Percentiles rank a stretch among this genome's conserved stretches.
Evolutionary conservation across 2,113 vertebrate species (phyloP).

Genomic region (Ceratotherium simum): DNA sequence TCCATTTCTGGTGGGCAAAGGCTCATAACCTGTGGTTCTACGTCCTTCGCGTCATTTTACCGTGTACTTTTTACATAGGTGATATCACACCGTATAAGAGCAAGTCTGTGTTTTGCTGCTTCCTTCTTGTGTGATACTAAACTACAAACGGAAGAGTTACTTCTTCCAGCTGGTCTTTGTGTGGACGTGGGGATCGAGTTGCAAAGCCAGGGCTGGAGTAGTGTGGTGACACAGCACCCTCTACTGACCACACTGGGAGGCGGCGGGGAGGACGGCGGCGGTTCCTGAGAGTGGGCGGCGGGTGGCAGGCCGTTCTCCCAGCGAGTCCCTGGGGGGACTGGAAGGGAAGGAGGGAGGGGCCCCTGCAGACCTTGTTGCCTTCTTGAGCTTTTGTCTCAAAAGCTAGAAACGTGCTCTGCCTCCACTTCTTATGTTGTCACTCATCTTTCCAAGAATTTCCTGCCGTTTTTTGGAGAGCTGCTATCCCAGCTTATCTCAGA

Average conservation of each 20-base stretch:
- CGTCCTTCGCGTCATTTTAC: background rate
- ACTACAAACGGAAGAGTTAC: background rate
- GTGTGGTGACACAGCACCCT: conserved; percentile 65
- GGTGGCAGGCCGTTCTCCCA: background rate
- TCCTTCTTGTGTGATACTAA: background rate
- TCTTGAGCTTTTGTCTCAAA: background rate
- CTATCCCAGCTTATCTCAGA: background rate
- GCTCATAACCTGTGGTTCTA: background rate
- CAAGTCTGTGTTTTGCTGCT: background rate
- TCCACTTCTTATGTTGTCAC: background rate
- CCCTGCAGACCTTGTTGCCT: background rate
- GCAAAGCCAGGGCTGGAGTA: background rate
- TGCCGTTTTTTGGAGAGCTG: background rate
- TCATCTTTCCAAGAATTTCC: background rate
- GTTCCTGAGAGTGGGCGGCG: rapidly evolving
- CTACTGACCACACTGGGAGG: conserved; percentile 63
- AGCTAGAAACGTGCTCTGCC: background rate
- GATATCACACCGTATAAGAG: background rate
- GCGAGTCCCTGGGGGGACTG: rapidly evolving
- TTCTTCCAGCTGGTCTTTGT: conserved; percentile 60
- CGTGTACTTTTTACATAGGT: background rate
- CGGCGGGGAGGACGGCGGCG: background rate
- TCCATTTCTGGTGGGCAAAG: background rate
- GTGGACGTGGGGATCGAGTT: background rate
- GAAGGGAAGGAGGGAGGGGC: background rate